Base-by-base conservation (phyloP, 2,888 invertebrate genomes). In the Latrodectus hesperus region DNA sequence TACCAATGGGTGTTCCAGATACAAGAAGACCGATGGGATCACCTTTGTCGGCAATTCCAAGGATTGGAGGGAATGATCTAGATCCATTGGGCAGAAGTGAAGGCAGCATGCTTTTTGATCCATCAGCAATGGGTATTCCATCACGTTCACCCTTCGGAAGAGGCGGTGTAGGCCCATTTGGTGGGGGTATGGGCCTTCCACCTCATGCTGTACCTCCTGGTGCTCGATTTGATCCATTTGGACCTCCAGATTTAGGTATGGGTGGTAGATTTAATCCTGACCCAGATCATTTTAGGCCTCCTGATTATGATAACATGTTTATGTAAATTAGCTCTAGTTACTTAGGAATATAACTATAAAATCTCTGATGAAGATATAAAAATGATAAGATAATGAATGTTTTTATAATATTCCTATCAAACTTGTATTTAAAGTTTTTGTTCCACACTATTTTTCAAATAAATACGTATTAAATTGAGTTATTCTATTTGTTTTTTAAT, bases 201-300 rank as follows among this genome's bases (percentile, higher is more conserved):
- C 38, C 71, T 4, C 72, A 72, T 9, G 80, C 80, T 49, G 80
- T 80, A 9, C 80, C 80, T 2, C 80, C 80, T 72, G 80, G 80
- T 12, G 72, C 72, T n/a, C 55, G 80, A 49, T 80, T 80, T 16
- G 80, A 80, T 49, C 80, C 80, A 17, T 72, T 80, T 26, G 22
- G 55, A 16, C 80, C 80, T 17, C 80, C 80, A 2, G 55, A 71
- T 1, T 5, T 6, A 16, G 70, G 52, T 55, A 9, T 12, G 17
- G 9, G 16, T 64, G 38, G 38, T 4, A 49, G 72, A 14, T 64
- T 60, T 17, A 12, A 65, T 38, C 80, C 80, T 17, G 17, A 80
- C 72, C 80, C 80, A 11, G 80, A 80, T 64, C 80, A 72, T 16
- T 72, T 49, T n/a, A 49, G 64, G 16, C 80, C 80, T 22, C 80